Evolutionary conservation across 2,888 invertebrate genomes (phyloP).

Genomic region (Zonitis immaculata): DNA sequence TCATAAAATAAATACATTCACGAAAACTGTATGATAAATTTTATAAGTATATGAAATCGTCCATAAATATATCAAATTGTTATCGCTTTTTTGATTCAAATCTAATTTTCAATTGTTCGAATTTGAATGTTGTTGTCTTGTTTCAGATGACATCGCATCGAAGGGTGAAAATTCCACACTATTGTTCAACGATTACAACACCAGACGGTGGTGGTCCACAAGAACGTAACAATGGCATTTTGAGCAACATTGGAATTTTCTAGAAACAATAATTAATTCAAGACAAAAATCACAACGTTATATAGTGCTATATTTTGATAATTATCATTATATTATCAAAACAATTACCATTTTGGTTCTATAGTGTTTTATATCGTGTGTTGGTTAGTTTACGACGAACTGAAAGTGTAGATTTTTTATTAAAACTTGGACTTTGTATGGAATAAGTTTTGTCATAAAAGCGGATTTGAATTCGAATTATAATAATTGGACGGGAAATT

Average conservation of each 20-base stretch:
- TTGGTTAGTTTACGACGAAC: constrained; percentile 21
- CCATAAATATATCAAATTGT: too few species aligned
- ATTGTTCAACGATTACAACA: constrained; percentile 27
- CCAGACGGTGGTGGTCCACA: constrained; percentile 20
- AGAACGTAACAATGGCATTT: too few species aligned
- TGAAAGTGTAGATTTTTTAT: constrained; percentile 33
- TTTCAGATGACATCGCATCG: constrained; percentile 32
- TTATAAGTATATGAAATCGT: too few species aligned
- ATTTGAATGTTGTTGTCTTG: constrained; percentile 35
- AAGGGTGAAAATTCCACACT: constrained; percentile 9
- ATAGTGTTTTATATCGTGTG: constrained; percentile 36
- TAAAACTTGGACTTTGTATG: constrained; percentile 30
- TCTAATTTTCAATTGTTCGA: constrained; percentile 9
- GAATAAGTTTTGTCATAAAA: constrained; percentile 19
- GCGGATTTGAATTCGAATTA: constrained; percentile 35
- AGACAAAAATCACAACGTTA: not conserved
- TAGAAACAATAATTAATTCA: constrained; percentile 36
- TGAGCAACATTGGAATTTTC: constrained; percentile 12
- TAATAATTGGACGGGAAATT: constrained; percentile 16
- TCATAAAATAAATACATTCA: too few species aligned
- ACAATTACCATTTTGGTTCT: constrained; percentile 1
- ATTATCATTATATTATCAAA: not conserved
- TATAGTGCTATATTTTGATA: too few species aligned
- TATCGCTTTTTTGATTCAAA: not conserved
- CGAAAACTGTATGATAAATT: too few species aligned